Percentiles rank a stretch among this genome's conserved stretches.
Conservation (phyloP, 2,113 vertebrate species). For the Mormyrus iriodes region DNA sequence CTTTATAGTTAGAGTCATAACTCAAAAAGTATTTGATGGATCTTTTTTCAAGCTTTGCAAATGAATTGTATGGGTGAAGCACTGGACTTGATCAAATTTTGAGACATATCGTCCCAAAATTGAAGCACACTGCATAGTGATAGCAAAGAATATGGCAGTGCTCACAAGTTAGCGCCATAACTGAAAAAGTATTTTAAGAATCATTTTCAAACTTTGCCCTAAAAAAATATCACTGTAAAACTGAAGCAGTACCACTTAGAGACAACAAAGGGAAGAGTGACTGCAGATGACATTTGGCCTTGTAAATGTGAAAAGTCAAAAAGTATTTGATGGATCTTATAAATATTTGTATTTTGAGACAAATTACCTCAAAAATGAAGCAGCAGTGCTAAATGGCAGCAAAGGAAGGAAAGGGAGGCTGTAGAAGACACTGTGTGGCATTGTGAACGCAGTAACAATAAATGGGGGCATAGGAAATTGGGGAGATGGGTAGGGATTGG, state of each 20-base stretch:
- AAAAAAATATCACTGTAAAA: not conserved
- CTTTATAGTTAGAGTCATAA: not conserved
- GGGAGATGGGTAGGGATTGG: too few relatives aligned
- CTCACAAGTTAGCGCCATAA: not conserved
- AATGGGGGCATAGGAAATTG: not conserved
- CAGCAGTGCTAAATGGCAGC: not conserved
- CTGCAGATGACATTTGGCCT: not conserved
- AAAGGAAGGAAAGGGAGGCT: not conserved
- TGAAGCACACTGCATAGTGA: not conserved
- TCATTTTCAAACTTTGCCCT: not conserved
- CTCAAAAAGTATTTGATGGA: not conserved
- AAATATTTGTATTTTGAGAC: not conserved
- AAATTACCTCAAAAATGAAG: not conserved
- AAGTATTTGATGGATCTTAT: not conserved
- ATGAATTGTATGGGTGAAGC: not conserved
- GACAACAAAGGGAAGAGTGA: not conserved
- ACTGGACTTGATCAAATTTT: not conserved
- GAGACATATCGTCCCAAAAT: not conserved
- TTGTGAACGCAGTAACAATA: not conserved
- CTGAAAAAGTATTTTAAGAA: not conserved
- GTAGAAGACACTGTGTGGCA: too few relatives aligned
- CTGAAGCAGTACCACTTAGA: not conserved
- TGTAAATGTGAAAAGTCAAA: not conserved
- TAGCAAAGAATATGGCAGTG: not conserved
- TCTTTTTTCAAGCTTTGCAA: not conserved